A percentile compares a stretch with the other conserved stretches of the same genome.
Evolutionary conservation across 2,113 vertebrate species (phyloP).

Genomic region (Ellobius talpinus): DNA sequence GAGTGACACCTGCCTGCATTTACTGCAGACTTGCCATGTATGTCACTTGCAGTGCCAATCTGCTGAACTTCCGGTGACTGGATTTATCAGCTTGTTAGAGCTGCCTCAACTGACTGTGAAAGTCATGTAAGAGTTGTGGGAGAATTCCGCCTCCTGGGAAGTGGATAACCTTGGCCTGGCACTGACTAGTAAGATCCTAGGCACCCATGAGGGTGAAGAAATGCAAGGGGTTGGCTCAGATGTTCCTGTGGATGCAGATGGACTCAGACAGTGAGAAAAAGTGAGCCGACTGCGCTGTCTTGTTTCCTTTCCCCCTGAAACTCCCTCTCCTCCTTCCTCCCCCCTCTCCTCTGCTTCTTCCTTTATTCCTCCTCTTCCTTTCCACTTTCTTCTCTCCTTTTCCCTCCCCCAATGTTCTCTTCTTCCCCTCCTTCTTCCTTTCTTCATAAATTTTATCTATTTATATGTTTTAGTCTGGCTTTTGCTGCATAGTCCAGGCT

Average conservation of each 20-base stretch:
- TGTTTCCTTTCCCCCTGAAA: not conserved
- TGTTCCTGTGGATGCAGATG: not conserved
- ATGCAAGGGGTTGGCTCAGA: not conserved
- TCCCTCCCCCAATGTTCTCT: not conserved
- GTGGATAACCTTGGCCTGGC: not conserved
- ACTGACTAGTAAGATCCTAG: not conserved
- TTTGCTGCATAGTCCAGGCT: not conserved
- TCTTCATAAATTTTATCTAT: not conserved
- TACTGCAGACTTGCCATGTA: not conserved
- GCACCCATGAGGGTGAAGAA: not conserved
- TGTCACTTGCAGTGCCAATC: not conserved
- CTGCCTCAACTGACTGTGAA: not conserved
- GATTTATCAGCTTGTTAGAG: not conserved
- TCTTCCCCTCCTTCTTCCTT: not conserved
- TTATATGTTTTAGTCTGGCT: not conserved
- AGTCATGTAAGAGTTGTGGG: not conserved
- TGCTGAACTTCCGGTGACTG: not conserved
- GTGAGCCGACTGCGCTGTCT: not conserved
- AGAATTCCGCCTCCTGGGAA: not conserved
- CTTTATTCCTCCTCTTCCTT: not conserved
- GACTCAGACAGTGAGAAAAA: not conserved
- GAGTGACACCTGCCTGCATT: not conserved
- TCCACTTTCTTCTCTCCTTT: not conserved
- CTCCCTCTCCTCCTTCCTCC: not conserved
- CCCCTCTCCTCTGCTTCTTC: not conserved